phyloP scores from a whole-genome alignment of 1,140 invertebrate species.

The Daktulosphaira vitifoliae region DNA sequence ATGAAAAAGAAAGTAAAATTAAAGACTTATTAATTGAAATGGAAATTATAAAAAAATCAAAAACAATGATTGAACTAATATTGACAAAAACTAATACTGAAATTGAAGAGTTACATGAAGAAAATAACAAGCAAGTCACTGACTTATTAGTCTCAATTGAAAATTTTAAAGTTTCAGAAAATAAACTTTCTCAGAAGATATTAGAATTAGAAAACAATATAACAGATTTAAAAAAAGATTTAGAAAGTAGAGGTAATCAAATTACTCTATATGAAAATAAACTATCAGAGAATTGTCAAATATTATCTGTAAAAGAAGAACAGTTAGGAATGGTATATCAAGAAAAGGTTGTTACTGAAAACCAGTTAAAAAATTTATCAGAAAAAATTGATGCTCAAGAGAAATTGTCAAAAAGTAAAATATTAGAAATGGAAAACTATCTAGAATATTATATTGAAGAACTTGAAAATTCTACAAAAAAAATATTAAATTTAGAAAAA shows the following conservation, averaged over 20 bases:
- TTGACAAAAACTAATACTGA: conserved; percentile 26
- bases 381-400: not conserved
- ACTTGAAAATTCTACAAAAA: not conserved
- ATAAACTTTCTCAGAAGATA: not conserved
- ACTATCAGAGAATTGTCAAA: conserved; percentile 1
- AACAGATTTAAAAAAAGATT: not conserved
- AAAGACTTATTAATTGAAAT: conserved; percentile 2
- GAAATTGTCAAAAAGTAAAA: conserved; percentile 1
- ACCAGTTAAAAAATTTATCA: not conserved
- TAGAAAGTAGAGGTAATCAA: not conserved
- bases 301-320: not conserved
- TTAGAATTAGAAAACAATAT: not conserved
- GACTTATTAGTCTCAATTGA: not conserved
- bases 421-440: conserved; percentile 3
- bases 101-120: conserved; percentile 25
- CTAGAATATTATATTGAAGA: conserved; percentile 15
- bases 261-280: conserved; percentile 5
- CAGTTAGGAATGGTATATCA: not conserved
- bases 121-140: not conserved
- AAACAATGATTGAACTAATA: conserved; percentile 29
- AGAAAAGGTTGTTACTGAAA: conserved; percentile 6
- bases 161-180: conserved; percentile 18
- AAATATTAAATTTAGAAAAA: not conserved
- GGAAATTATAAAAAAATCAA: conserved; percentile 6
- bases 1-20: conserved; percentile 4